Percentiles rank a stretch among this genome's conserved stretches.
These are phyloP conservation scores for Macrotis lagotis DNA, from an alignment of 2,113 vertebrate species.

Conservation along the genomic window DNA sequence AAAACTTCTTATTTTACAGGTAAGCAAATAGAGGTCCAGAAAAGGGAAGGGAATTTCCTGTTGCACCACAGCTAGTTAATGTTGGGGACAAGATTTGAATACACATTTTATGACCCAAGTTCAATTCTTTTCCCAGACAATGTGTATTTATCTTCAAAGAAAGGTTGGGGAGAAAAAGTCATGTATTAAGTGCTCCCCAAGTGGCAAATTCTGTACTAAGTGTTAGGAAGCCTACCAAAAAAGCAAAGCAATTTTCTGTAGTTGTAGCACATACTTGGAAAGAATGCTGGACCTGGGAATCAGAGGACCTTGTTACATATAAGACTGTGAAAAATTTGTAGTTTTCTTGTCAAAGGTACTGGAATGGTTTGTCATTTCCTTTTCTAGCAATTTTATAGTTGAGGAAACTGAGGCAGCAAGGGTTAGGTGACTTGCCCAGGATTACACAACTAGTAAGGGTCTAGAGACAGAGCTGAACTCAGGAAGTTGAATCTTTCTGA, in stretches of 20 bases:
- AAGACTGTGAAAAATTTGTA: too few relatives aligned
- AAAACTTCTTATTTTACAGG: neutral
- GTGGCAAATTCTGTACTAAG: neutral
- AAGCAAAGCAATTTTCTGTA: neutral
- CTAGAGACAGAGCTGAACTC: too few relatives aligned
- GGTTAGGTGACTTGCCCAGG: too few relatives aligned
- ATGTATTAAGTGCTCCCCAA: neutral
- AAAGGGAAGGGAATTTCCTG: neutral
- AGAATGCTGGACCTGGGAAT: neutral
- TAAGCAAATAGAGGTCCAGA: neutral
- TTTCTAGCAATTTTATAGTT: too few relatives aligned
- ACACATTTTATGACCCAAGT: neutral
- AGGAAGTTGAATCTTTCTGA: too few relatives aligned
- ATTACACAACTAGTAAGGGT: too few relatives aligned
- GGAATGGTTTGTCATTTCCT: too few relatives aligned
- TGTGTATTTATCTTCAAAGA: neutral
- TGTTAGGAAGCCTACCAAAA: neutral
- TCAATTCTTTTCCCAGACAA: neutral
- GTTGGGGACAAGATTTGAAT: neutral
- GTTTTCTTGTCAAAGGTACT: too few relatives aligned
- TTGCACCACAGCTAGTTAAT: neutral
- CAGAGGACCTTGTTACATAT: neutral
- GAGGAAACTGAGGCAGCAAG: too few relatives aligned
- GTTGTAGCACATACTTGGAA: neutral
- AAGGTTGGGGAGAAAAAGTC: neutral